phyloP scores from a whole-genome alignment of 2,888 invertebrate genomes.

The Oscheius sp. region DNA sequence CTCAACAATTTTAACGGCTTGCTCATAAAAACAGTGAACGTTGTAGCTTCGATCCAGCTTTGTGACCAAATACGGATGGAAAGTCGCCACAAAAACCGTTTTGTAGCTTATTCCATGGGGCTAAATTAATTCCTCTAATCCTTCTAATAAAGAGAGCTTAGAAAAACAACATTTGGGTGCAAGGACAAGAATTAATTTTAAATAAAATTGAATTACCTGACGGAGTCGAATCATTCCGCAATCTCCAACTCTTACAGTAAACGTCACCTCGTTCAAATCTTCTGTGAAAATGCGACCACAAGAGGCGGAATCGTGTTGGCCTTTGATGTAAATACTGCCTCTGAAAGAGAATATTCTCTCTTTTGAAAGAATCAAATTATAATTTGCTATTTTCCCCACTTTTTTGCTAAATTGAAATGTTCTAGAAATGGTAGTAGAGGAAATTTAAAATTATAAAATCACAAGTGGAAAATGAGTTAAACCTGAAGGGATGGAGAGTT shows the following conservation, averaged over 20 bases:
- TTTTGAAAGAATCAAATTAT: too few species aligned
- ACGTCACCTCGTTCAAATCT: slow-evolving; percentile 46
- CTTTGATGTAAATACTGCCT: slow-evolving; percentile 66
- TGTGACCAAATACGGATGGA: slow-evolving; percentile 65
- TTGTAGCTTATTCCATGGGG: slow-evolving; percentile 61
- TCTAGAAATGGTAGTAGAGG: too few species aligned
- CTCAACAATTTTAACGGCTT: slow-evolving; percentile 49
- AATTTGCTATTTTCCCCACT: too few species aligned
- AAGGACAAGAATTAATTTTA: too few species aligned
- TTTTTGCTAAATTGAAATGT: neutral
- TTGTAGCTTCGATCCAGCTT: slow-evolving; percentile 65
- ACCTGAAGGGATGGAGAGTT: slow-evolving; percentile 54
- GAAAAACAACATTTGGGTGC: too few species aligned
- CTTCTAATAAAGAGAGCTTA: neutral
- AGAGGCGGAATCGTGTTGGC: slow-evolving; percentile 52
- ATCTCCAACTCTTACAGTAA: slow-evolving; percentile 60
- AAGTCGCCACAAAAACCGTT: slow-evolving; percentile 60
- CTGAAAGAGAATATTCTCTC: slow-evolving; percentile 50
- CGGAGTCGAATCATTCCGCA: slow-evolving; percentile 66
- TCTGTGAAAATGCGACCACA: slow-evolving; percentile 64
- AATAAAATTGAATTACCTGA: slow-evolving; percentile 46
- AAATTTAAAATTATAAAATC: neutral
- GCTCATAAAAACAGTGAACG: slow-evolving; percentile 65
- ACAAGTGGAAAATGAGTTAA: neutral
- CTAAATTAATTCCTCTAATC: slow-evolving; percentile 18